These are phyloP conservation scores for Scarus forsteni DNA, from an alignment of 2,797 vertebrate genomes.

Conservation along the genomic window DNA sequence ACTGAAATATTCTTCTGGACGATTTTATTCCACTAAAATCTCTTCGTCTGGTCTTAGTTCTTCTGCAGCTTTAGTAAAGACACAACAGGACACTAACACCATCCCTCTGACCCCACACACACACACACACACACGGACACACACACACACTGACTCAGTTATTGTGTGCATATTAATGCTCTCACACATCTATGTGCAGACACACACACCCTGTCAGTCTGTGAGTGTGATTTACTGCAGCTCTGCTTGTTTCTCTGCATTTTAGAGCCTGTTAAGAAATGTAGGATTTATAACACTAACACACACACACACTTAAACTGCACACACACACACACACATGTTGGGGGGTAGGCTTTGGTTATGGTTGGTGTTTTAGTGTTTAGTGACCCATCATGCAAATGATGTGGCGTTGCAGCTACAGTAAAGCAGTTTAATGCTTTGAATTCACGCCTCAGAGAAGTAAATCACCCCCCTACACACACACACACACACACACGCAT, in stretches of 20 bases:
- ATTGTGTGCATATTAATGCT: conserved; percentile 19
- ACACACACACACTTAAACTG: conserved; percentile 13
- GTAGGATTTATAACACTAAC: conserved; percentile 74
- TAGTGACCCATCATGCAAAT: conserved; percentile 82
- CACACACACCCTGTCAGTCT: conserved; percentile 50
- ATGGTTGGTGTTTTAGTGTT: conserved; percentile 25
- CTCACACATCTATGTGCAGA: conserved; percentile 17
- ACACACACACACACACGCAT: conserved; percentile 29
- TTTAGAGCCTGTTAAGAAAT: conserved; percentile 81
- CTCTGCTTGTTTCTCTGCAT: conserved; percentile 74
- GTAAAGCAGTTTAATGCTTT: conserved; percentile 80
- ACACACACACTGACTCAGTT: conserved; percentile 8
- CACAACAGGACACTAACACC: conserved; percentile 39
- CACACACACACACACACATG: background rate
- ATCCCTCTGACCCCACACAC: conserved; percentile 39
- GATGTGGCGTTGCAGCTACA: conserved; percentile 71
- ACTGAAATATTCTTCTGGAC: too few species aligned
- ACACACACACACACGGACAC: conserved; percentile 26
- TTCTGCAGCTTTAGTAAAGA: conserved; percentile 45
- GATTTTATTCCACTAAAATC: too few species aligned
- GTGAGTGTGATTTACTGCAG: conserved; percentile 76
- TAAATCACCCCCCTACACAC: conserved; percentile 64
- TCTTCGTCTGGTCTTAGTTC: too few species aligned
- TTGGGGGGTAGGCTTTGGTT: too few species aligned
- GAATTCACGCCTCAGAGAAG: conserved; percentile 63